Evolutionary conservation across 2,888 invertebrate species (phyloP), one percentile per base, ranked within the genome.

Genomic region (Idaea straminata): DNA sequence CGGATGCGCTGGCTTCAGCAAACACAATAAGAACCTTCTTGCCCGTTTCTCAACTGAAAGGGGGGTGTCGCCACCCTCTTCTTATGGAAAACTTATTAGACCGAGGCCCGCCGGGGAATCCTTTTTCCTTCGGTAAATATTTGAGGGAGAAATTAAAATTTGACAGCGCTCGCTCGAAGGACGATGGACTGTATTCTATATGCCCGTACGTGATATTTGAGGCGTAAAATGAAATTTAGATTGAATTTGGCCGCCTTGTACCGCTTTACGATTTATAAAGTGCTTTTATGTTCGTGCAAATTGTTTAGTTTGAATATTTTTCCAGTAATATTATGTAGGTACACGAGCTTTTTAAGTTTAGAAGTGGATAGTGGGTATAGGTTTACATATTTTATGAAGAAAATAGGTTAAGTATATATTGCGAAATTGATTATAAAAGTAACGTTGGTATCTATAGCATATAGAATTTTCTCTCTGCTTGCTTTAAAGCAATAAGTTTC

Each of bases 81-180:
- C 91, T 91, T 92, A 92, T 92, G 91, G 92, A 92, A 92, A 92
- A 92, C 92, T 92, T 92, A 92, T 92, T 92, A 92, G 92, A 92
- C 85, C 89, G 83, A 85, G 88, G 88, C 87, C 91, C 91, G 88
- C 84, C 86, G 86, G 91, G 90, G 92, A 92, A 92, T 92, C 92
- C 92, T 92, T 92, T 92, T 92, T 92, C 92, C 91, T 89, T 88
- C 88, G 89, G 92, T 90, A 92, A 92, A 92, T 92, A 92, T 92
- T 92, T 92, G 92, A 92, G 88, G 85, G 88, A 92, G 92, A 92
- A 92, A 92, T 92, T 92, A 92, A 92, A 92, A 92, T 92, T 92
- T 92, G 92, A 92, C 92, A 91, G 91, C 91, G 90, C 83, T 88
- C 83, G 81, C 72, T 76, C 85, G 85, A 82, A 86, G 88, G 86